Evolutionary conservation across 2,797 vertebrate species (phyloP).

Genomic region (Anolis apletophallus): DNA sequence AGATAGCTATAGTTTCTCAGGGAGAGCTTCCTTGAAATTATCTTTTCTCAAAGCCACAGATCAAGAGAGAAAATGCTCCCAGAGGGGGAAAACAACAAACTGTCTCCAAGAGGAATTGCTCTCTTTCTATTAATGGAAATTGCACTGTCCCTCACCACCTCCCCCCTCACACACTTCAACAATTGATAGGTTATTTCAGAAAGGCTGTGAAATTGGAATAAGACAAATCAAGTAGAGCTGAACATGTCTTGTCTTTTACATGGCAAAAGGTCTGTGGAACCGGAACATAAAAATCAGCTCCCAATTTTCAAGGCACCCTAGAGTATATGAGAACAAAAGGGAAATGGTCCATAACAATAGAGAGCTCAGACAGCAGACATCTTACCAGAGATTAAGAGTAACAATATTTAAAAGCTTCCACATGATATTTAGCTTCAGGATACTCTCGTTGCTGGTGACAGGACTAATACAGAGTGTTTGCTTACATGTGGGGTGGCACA

Average conservation of each 20-base stretch:
- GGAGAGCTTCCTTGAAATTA: neutral
- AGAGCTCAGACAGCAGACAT: neutral
- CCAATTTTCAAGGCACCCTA: neutral
- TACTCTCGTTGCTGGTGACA: neutral
- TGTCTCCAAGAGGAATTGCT: slow-evolving; percentile 21
- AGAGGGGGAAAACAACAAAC: slow-evolving; percentile 7
- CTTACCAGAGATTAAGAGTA: neutral
- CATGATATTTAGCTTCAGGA: neutral
- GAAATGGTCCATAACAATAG: neutral
- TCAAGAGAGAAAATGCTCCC: slow-evolving; percentile 19
- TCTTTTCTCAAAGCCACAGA: slow-evolving; percentile 23
- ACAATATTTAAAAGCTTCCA: too few relatives aligned
- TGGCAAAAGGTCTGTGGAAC: neutral
- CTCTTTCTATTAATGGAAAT: slow-evolving; percentile 29
- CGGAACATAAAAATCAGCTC: neutral
- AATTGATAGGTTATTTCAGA: slow-evolving; percentile 20
- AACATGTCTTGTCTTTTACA: slow-evolving; percentile 3
- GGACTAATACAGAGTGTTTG: neutral
- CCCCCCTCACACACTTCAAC: neutral
- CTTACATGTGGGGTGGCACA: neutral
- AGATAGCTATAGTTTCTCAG: neutral
- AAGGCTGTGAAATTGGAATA: slow-evolving; percentile 11
- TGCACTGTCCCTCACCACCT: neutral
- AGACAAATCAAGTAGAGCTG: slow-evolving; percentile 8
- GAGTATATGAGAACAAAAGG: neutral